A percentile compares a stretch with the other conserved stretches of the same genome.
Conservation (phyloP, 2,797 vertebrate genomes). For the Enteromius trimaculatus region DNA sequence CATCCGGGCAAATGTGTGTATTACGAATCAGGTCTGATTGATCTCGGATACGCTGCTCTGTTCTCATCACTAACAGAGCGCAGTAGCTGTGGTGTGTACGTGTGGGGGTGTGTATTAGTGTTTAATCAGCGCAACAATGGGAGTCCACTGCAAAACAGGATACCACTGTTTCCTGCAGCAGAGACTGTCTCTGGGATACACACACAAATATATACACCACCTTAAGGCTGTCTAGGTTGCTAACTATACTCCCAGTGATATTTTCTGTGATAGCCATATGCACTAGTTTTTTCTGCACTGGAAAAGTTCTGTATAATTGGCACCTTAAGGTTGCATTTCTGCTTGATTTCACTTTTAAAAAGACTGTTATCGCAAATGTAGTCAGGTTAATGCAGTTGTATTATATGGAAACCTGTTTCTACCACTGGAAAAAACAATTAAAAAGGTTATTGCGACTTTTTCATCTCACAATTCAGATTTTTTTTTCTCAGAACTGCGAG, state of each 20-base stretch:
- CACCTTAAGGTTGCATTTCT: background rate
- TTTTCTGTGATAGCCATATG: background rate
- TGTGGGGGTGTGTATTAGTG: constrained; percentile 39
- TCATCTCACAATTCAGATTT: no score
- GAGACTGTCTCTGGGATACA: constrained; percentile 59
- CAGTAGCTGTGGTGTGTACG: constrained; percentile 37
- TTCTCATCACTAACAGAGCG: constrained; percentile 21
- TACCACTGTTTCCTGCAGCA: constrained; percentile 80
- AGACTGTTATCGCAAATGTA: background rate
- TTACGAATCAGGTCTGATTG: constrained; percentile 28
- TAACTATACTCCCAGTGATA: background rate
- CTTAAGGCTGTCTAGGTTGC: constrained; percentile 20
- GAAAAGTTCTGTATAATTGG: background rate
- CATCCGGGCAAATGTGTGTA: constrained; percentile 14
- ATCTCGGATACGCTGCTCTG: constrained; percentile 20
- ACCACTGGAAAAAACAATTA: no score
- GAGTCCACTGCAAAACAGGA: constrained; percentile 79
- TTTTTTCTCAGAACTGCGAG: no score
- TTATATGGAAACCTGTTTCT: no score
- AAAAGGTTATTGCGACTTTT: no score
- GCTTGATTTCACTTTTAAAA: background rate
- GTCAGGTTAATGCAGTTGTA: background rate
- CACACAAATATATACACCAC: constrained; percentile 43
- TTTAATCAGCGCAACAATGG: constrained; percentile 76
- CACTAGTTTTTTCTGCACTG: background rate